These are phyloP conservation scores for Apoderus coryli DNA, from an alignment of 2,888 invertebrate species.

Conservation along the genomic window DNA sequence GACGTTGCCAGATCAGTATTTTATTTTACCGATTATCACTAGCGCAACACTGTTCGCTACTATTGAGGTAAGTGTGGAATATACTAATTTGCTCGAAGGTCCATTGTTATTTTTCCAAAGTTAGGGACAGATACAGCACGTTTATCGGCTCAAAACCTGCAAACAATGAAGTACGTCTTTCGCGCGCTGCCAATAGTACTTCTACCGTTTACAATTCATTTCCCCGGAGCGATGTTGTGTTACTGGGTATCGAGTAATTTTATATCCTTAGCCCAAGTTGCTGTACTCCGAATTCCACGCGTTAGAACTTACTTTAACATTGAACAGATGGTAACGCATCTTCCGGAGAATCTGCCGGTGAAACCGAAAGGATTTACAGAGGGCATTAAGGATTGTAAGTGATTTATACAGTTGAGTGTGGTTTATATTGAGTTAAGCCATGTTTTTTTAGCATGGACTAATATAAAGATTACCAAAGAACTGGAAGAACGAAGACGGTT, in stretches of 20 bases:
- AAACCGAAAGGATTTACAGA: constrained; percentile 66
- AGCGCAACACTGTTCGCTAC: constrained; percentile 68
- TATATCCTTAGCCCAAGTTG: constrained; percentile 69
- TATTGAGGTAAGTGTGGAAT: constrained; percentile 46
- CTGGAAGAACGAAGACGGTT: constrained; percentile 60
- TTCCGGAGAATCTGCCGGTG: constrained; percentile 42
- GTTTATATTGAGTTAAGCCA: background rate
- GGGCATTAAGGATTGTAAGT: constrained; percentile 65
- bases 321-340: constrained; percentile 42
- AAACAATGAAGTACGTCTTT: constrained; percentile 58
- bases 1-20: constrained; percentile 81
- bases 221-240: constrained; percentile 74
- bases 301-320: constrained; percentile 68
- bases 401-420: constrained; percentile 6
- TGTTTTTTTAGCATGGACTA: constrained; percentile 47
- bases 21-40: constrained; percentile 72
- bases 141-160: constrained; percentile 50
- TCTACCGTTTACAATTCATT: constrained; percentile 75
- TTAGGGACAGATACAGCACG: constrained; percentile 63
- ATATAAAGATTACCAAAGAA: constrained; percentile 64
- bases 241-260: constrained; percentile 87
- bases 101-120: too few species aligned
- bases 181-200: constrained; percentile 62
- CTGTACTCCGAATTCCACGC: constrained; percentile 55
- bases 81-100: too few species aligned